A percentile compares a stretch with the other conserved stretches of the same genome.
These are phyloP conservation scores for Isichthys henryi DNA, from an alignment of 2,113 vertebrate species.

Conservation along the genomic window DNA sequence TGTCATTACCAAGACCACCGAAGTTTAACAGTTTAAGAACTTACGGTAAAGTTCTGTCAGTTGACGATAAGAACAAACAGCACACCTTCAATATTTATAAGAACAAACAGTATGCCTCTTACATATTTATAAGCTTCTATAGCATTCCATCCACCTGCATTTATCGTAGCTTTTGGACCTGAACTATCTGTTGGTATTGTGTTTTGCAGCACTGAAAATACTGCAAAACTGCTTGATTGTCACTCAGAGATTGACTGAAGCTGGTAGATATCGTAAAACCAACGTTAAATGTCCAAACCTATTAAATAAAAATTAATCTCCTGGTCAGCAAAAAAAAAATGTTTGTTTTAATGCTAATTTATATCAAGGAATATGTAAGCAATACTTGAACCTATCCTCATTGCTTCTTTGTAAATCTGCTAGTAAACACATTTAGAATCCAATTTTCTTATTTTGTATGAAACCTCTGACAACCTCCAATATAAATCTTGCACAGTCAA, in stretches of 20 bases:
- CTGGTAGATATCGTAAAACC: neutral
- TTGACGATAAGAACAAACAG: neutral
- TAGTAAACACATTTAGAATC: neutral
- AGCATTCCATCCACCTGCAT: neutral
- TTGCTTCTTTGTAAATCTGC: neutral
- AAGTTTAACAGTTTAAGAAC: neutral
- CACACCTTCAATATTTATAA: neutral
- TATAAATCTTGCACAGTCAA: neutral
- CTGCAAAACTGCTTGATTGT: neutral
- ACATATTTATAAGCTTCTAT: neutral
- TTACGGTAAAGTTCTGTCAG: neutral
- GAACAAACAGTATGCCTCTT: neutral
- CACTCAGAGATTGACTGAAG: neutral
- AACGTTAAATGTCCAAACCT: neutral
- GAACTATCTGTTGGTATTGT: neutral
- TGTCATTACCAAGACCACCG: neutral
- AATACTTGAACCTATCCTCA: neutral
- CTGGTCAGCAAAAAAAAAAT: neutral
- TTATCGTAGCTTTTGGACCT: neutral
- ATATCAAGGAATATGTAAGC: neutral
- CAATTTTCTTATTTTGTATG: neutral
- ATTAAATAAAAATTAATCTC: neutral
- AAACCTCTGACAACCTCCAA: neutral
- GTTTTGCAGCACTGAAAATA: neutral
- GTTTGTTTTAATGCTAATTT: neutral